phyloP scores from a whole-genome alignment of 2,113 vertebrate species.

The Fulmarus glacialis region DNA sequence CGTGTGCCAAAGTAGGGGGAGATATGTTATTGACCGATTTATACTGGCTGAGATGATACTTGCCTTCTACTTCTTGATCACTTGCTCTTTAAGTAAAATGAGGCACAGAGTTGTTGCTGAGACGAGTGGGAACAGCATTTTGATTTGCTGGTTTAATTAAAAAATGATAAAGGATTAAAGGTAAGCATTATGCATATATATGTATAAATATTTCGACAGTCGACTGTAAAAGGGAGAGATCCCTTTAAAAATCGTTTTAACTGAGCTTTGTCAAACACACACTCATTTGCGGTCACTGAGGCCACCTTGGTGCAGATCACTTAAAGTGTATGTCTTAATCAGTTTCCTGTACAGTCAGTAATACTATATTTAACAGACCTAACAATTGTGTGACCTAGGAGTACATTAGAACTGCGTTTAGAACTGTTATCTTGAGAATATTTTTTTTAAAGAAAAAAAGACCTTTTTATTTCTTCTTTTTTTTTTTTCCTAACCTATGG shows the following conservation, averaged over 20 bases:
- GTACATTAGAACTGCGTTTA: constrained; percentile 64
- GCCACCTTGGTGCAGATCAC: constrained; percentile 85
- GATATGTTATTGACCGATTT: constrained; percentile 76
- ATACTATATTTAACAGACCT: constrained; percentile 80
- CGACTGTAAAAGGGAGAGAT: constrained; percentile 74
- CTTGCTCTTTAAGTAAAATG: constrained; percentile 85
- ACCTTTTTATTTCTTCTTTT: neutral
- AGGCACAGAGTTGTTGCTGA: constrained; percentile 79
- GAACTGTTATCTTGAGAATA: constrained; percentile 32
- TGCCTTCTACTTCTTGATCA: constrained; percentile 80
- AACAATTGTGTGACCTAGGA: constrained; percentile 73
- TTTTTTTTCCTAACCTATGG: neutral
- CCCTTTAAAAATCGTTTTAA: constrained; percentile 82
- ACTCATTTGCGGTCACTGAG: constrained; percentile 83
- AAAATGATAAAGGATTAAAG: constrained; percentile 85
- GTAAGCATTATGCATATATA: constrained; percentile 79
- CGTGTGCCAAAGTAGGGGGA: constrained; percentile 77
- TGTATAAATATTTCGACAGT: constrained; percentile 74
- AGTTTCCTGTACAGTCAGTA: constrained; percentile 81
- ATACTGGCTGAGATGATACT: constrained; percentile 80
- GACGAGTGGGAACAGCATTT: constrained; percentile 78
- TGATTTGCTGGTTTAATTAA: constrained; percentile 83
- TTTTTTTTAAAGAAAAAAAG: neutral
- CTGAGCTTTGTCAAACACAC: constrained; percentile 85
- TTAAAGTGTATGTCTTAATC: constrained; percentile 87